Percentiles rank a stretch among this genome's conserved stretches.
Evolutionary conservation across 2,113 vertebrate species (phyloP).

Genomic region (Mormyrus iriodes): DNA sequence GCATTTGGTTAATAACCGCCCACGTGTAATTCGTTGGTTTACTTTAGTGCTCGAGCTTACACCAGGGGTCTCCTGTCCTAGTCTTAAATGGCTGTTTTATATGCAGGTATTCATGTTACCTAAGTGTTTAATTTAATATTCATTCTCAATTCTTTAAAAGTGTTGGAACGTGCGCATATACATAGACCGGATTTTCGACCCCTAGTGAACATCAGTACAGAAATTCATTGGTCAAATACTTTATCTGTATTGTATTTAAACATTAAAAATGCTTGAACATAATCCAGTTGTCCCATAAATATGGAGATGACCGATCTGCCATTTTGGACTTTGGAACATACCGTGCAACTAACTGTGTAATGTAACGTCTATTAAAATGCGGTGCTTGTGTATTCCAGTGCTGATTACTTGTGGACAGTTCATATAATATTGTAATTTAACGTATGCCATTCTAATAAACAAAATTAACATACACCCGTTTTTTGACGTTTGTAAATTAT

Average conservation of each 20-base stretch:
- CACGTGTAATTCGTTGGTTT: neutral
- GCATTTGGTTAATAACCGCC: neutral
- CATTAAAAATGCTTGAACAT: neutral
- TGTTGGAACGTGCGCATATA: neutral
- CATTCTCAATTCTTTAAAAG: neutral
- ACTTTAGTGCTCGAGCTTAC: neutral
- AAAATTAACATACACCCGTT: neutral
- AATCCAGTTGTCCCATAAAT: neutral
- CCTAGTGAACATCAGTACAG: neutral
- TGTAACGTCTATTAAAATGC: neutral
- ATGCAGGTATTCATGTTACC: neutral
- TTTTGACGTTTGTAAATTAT: neutral
- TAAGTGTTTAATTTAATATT: neutral
- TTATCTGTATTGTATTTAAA: neutral
- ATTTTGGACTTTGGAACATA: conserved; percentile 24
- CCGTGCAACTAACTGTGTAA: neutral
- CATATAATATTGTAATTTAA: neutral
- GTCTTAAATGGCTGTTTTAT: neutral
- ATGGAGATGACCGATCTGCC: neutral
- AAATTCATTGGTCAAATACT: neutral
- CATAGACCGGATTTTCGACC: neutral
- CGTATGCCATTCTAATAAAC: neutral
- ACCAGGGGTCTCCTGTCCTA: neutral
- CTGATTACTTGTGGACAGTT: neutral
- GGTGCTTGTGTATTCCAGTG: neutral